Conservation (phyloP, 2,888 invertebrate genomes). For the Phania funesta region DNA sequence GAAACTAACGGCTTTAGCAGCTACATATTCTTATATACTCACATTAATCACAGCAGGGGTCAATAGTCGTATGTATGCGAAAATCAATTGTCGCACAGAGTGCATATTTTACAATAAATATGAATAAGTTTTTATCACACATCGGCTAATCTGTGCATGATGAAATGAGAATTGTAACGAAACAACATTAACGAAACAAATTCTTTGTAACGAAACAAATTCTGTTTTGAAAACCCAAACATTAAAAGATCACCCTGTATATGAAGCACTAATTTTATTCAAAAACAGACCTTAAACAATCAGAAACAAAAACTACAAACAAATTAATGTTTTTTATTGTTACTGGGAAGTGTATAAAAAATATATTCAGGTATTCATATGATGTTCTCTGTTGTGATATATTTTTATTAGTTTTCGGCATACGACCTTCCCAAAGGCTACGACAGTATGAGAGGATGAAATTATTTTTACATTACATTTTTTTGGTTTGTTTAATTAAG, state of each 20-base stretch:
- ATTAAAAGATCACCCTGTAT: neutral
- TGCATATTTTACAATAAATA: too few species aligned
- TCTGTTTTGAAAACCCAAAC: too few species aligned
- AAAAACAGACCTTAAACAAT: neutral
- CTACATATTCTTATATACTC: too few species aligned
- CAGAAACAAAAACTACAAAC: neutral
- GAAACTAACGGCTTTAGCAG: too few species aligned
- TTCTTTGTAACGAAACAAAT: too few species aligned
- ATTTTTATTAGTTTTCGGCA: slow-evolving; percentile 28
- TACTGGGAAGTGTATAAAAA: neutral
- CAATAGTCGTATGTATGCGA: too few species aligned
- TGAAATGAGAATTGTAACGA: too few species aligned
- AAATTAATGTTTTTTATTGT: slow-evolving; percentile 14
- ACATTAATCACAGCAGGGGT: too few species aligned
- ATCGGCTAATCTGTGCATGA: too few species aligned
- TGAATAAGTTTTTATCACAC: too few species aligned
- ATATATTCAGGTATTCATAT: slow-evolving; percentile 40
- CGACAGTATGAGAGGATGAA: neutral
- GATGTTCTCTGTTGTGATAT: slow-evolving; percentile 18
- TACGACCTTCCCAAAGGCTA: slow-evolving; percentile 41
- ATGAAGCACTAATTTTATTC: neutral
- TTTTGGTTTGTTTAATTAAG: neutral
- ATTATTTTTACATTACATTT: neutral
- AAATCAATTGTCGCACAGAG: too few species aligned
- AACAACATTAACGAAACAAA: too few species aligned